Percentiles rank a stretch among this genome's conserved stretches.
Evolutionary conservation across 2,888 invertebrate genomes (phyloP).

Genomic region (Caenorhabditis plicata): DNA sequence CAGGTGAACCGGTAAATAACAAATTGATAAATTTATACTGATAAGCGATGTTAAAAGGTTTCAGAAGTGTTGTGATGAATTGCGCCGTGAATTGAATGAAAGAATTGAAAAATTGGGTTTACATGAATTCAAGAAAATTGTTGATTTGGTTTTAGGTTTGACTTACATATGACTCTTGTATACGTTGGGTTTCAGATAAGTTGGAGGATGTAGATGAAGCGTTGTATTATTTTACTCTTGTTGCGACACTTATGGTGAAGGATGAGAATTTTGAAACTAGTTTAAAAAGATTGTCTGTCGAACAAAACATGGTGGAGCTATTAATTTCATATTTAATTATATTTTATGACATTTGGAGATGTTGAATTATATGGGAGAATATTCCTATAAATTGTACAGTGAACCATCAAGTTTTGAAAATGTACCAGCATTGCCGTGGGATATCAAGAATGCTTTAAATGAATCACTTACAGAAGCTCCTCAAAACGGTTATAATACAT

Average conservation of each 20-base stretch:
- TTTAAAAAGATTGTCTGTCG: slow-evolving; percentile 6
- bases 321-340: not conserved
- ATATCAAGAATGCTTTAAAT: slow-evolving; percentile 14
- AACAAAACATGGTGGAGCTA: slow-evolving; percentile 13
- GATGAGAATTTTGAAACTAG: slow-evolving; percentile 10
- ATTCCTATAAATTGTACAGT: slow-evolving; percentile 11
- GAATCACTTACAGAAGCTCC: not conserved
- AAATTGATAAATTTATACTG: not conserved
- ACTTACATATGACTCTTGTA: not conserved
- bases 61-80: slow-evolving; percentile 6
- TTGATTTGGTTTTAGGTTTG: slow-evolving; percentile 11
- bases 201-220: slow-evolving; percentile 10
- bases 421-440: slow-evolving; percentile 20
- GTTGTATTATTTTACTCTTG: slow-evolving; percentile 20
- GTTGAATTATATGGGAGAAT: slow-evolving; percentile 3
- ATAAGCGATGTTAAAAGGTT: not conserved
- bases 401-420: slow-evolving; percentile 8
- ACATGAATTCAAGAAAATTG: slow-evolving; percentile 3
- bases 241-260: slow-evolving; percentile 10
- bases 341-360: slow-evolving; percentile 2
- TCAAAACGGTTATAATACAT: not conserved
- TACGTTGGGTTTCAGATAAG: slow-evolving; percentile 3
- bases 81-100: slow-evolving; percentile 6
- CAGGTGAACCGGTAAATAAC: slow-evolving; percentile 18
- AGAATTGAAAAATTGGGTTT: slow-evolving; percentile 3